phyloP scores from a whole-genome alignment of 2,888 invertebrate species.

The Perdita meconis region DNA sequence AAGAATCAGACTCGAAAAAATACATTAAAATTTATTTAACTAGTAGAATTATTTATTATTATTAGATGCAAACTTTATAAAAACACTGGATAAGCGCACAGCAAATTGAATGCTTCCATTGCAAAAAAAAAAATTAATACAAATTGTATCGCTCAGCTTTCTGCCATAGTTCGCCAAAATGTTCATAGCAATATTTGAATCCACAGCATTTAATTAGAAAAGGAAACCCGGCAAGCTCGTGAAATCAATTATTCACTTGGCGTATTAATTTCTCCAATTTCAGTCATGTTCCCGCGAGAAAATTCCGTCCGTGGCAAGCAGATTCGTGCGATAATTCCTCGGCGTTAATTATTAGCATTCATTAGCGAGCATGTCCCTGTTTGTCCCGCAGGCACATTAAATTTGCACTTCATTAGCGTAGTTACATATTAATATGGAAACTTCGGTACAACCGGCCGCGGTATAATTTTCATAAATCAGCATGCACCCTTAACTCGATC shows the following conservation, averaged over 20 bases:
- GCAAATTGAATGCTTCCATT: too few species aligned
- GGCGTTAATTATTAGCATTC: conserved; percentile 55
- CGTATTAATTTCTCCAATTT: conserved; percentile 6
- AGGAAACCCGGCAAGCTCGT: background rate
- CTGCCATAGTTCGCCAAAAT: too few species aligned
- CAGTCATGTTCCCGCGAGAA: background rate
- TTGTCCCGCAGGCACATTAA: conserved; percentile 56
- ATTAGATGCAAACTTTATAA: too few species aligned
- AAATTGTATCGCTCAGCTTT: too few species aligned
- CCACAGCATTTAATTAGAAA: background rate
- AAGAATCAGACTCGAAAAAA: too few species aligned
- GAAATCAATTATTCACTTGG: background rate
- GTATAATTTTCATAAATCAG: conserved; percentile 62
- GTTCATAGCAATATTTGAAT: too few species aligned
- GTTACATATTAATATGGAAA: conserved; percentile 57
- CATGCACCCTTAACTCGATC: conserved; percentile 53
- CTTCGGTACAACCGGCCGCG: conserved; percentile 39
- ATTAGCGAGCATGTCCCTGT: conserved; percentile 48
- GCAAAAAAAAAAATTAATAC: too few species aligned
- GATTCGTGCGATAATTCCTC: conserved; percentile 42
- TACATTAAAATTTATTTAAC: too few species aligned
- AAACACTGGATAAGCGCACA: too few species aligned
- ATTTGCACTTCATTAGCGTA: conserved; percentile 61
- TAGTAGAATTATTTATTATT: too few species aligned
- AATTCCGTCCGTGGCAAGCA: conserved; percentile 19